Percentiles rank a stretch among this genome's conserved stretches.
Conservation (phyloP, 2,888 invertebrate genomes). For the Ophioninae sp. region DNA sequence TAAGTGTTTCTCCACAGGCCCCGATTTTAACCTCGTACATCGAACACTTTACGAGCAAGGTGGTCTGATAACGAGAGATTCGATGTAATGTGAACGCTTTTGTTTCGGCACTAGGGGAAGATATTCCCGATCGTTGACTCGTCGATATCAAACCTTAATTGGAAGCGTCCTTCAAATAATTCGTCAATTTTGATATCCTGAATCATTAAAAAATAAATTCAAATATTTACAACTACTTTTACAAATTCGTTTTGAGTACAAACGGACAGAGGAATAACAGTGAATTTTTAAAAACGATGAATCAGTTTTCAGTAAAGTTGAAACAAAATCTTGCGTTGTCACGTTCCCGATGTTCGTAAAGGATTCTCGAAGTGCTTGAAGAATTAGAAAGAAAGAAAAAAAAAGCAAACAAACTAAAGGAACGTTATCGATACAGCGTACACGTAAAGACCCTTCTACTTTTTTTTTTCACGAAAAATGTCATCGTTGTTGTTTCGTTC, state of each 20-base stretch:
- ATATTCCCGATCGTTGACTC: not conserved
- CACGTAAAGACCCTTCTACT: not conserved
- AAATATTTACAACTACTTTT: not conserved
- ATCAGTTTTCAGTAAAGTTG: not conserved
- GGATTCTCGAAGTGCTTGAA: conserved; percentile 17
- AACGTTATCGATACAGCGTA: conserved; percentile 22
- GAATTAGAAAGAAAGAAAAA: conserved; percentile 15
- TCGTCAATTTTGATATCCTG: too few species aligned
- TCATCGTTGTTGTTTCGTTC: conserved; percentile 7
- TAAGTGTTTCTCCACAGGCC: conserved; percentile 42
- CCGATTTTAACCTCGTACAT: conserved; percentile 26
- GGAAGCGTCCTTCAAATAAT: too few species aligned
- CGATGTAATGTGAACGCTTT: not conserved
- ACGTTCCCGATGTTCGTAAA: conserved; percentile 13
- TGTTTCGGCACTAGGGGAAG: not conserved
- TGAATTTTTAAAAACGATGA: not conserved
- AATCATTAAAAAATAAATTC: too few species aligned
- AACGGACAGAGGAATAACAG: not conserved
- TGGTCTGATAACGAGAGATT: not conserved
- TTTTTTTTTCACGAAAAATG: conserved; percentile 33
- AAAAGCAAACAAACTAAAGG: not conserved
- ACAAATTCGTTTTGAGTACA: too few species aligned
- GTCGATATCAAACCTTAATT: not conserved
- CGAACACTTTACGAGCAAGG: conserved; percentile 27
- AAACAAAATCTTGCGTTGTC: not conserved